Evolutionary conservation across 1,140 invertebrate species (phyloP).

Genomic region (Tenebrio molitor): DNA sequence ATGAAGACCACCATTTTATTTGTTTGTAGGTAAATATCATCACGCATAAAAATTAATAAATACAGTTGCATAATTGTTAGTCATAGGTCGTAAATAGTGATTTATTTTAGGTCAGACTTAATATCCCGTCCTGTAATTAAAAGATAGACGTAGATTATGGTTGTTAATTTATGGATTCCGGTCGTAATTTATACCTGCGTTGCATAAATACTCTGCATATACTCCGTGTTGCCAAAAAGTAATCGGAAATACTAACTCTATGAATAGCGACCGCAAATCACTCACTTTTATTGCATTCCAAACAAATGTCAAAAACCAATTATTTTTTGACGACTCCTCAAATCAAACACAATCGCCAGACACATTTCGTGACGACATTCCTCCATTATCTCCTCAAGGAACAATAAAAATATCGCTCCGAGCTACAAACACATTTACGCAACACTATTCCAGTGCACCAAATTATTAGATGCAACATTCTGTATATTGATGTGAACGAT

Average conservation of each 20-base stretch:
- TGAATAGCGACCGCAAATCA: no score
- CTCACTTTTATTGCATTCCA: no score
- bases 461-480: background rate
- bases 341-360: no score
- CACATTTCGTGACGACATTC: no score
- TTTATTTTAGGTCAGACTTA: conserved; percentile 46
- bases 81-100: conserved; percentile 40
- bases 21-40: background rate
- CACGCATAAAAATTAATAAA: background rate
- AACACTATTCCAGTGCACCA: background rate
- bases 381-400: no score
- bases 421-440: background rate
- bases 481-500: background rate
- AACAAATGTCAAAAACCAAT: no score
- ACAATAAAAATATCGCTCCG: no score
- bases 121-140: conserved; percentile 41
- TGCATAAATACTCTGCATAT: background rate
- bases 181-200: conserved; percentile 27
- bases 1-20: background rate
- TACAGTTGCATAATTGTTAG: conserved; percentile 39
- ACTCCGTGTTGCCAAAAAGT: background rate
- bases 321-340: no score
- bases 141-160: conserved; percentile 19
- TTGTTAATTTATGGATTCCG: conserved; percentile 42
- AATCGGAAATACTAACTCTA: background rate